Percentiles rank a stretch among this genome's conserved stretches.
These are phyloP conservation scores for Xestobium rufovillosum DNA, from an alignment of 2,888 invertebrate species.

Conservation along the genomic window DNA sequence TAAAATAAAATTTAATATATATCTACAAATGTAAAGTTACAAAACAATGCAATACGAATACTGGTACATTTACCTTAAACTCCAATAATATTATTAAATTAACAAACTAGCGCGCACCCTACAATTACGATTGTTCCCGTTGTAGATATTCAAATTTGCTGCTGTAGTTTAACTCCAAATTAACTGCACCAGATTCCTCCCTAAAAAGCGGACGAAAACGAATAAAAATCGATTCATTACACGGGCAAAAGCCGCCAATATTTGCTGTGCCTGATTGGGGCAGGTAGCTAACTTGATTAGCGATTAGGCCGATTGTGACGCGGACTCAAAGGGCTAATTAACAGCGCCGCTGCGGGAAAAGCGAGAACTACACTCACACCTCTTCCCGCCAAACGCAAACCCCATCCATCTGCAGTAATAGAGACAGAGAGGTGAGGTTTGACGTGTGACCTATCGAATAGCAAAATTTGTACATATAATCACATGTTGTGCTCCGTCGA, in stretches of 20 bases:
- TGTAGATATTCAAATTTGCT: too few species aligned
- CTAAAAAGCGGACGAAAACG: constrained; percentile 35
- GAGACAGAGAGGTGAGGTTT: constrained; percentile 3
- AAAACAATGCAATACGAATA: too few species aligned
- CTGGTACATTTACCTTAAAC: too few species aligned
- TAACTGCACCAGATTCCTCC: too few species aligned
- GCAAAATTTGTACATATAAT: constrained; percentile 32
- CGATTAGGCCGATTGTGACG: constrained; percentile 46
- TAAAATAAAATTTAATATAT: too few species aligned
- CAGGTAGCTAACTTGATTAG: constrained; percentile 46
- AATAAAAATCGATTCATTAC: constrained; percentile 44
- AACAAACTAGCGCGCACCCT: too few species aligned
- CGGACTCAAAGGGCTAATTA: constrained; percentile 45
- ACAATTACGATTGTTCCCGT: too few species aligned
- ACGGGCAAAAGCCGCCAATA: constrained; percentile 31
- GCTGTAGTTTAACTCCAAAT: too few species aligned
- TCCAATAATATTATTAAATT: too few species aligned
- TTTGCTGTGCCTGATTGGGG: constrained; percentile 40
- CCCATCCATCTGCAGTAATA: constrained; percentile 8
- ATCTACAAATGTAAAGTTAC: too few species aligned
- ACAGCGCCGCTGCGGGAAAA: constrained; percentile 33
- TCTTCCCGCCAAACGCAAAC: constrained; percentile 13
- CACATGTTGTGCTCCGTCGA: constrained; percentile 38
- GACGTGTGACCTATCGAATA: constrained; percentile 16
- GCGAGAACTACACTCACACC: constrained; percentile 24